Evolutionary conservation across 2,113 vertebrate genomes (phyloP), one percentile per base, ranked within the genome.

Genomic region (Galeopterus variegatus): DNA sequence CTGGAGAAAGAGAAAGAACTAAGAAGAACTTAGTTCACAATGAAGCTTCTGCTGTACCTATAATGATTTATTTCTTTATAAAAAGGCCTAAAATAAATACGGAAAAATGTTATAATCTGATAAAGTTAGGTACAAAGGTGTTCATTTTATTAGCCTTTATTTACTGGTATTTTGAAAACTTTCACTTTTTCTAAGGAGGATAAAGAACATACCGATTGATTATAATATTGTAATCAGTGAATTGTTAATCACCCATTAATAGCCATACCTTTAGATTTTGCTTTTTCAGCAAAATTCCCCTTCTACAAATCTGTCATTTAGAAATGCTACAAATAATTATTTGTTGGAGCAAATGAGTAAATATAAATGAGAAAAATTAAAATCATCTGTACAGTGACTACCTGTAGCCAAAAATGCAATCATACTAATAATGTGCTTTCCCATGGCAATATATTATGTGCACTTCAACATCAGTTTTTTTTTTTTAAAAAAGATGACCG

Each of bases 401-500:
- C 54, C 11, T 69, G 26, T 15, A 33, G 36, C 45, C 56, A 90
- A 77, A 93, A 90, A 80, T 60, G 65, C 17, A 50, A 54, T 65
- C 86, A 85, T 18, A 69, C 54, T 67, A 56, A 41, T 64, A 86
- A 72, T 11, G 50, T 65, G 31, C 65, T 80, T 93, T 65, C 36
- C 65, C 5, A 33, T 41, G 72, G 79, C 48, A 75, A 80, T 21
- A 48, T 48, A 54, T 14, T 48, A 54, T 14, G 0, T 36, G n/a
- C 31, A 76, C 41, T 88, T 83, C 36, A 90, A 67, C 28, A 60
- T 36, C 10, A 67, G 36, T 85, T 93, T 96, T 72, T n/a, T n/a
- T n/a, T n/a, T n/a, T n/a, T n/a, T n/a, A n/a, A n/a, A n/a, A n/a
- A n/a, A n/a, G n/a, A n/a, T n/a, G n/a, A n/a, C n/a, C n/a, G n/a